These are phyloP conservation scores for Rotaria sp. DNA, from an alignment of 2,888 invertebrate genomes.

Conservation along the genomic window DNA sequence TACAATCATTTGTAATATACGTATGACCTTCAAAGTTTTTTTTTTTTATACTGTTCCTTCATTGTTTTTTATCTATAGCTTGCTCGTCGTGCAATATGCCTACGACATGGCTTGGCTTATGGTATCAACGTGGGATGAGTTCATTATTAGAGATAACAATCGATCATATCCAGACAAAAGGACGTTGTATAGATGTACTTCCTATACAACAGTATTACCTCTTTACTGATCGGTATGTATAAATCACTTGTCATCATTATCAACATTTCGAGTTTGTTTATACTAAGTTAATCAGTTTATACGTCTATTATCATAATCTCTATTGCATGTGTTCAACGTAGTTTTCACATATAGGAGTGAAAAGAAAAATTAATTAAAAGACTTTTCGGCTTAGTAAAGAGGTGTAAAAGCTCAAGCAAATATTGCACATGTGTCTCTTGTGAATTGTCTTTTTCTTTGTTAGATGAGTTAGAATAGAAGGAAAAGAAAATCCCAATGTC, in stretches of 20 bases:
- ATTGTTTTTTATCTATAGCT: background rate
- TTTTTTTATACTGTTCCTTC: background rate
- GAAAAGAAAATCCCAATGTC: background rate
- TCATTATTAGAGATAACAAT: constrained; percentile 17
- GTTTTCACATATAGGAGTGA: background rate
- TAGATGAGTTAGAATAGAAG: background rate
- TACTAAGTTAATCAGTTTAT: background rate
- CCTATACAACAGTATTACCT: background rate
- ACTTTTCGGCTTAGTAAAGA: background rate
- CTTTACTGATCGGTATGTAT: constrained; percentile 2
- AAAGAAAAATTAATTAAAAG: constrained; percentile 1
- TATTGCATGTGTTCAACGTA: background rate
- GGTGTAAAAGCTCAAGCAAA: constrained; percentile 1
- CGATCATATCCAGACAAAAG: constrained; percentile 13
- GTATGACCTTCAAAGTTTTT: background rate
- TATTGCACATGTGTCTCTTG: background rate
- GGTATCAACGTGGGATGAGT: constrained; percentile 14
- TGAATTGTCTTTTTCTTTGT: background rate
- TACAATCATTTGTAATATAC: background rate
- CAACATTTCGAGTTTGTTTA: background rate
- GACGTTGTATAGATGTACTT: constrained; percentile 13
- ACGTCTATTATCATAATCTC: background rate
- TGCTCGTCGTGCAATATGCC: constrained; percentile 17
- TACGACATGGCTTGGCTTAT: background rate
- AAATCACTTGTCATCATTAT: background rate